Percentiles rank a stretch among this genome's conserved stretches.
These are phyloP conservation scores for Bothrops jararaca DNA, from an alignment of 2,113 vertebrate species.

Conservation along the genomic window DNA sequence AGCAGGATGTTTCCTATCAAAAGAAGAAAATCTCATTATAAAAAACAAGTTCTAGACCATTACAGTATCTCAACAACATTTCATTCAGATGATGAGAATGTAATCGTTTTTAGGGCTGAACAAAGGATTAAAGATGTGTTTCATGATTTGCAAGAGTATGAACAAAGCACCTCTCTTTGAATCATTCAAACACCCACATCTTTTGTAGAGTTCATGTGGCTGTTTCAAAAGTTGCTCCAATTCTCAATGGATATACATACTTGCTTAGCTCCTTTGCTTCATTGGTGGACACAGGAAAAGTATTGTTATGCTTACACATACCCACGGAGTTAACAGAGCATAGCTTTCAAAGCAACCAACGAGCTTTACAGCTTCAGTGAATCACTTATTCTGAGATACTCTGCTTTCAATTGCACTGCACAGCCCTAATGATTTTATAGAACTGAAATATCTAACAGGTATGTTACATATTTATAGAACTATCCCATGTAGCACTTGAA, in stretches of 20 bases:
- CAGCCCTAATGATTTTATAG: neutral
- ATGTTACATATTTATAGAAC: neutral
- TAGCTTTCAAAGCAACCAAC: neutral
- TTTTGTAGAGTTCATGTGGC: neutral
- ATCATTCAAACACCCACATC: neutral
- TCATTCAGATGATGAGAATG: neutral
- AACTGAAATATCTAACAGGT: constrained; percentile 8
- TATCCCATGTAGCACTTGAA: neutral
- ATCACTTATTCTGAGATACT: neutral
- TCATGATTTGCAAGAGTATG: neutral
- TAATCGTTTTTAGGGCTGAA: neutral
- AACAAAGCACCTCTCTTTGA: neutral
- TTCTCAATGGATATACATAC: neutral
- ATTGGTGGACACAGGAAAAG: neutral
- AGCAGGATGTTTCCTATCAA: constrained; percentile 92
- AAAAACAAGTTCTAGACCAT: neutral
- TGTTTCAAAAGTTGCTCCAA: neutral
- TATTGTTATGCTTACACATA: neutral
- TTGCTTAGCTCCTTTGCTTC: neutral
- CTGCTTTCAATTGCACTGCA: neutral
- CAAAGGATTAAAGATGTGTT: neutral
- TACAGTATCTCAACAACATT: neutral
- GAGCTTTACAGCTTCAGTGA: neutral
- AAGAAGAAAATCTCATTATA: constrained; percentile 1
- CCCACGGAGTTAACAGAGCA: neutral